Percentiles rank a stretch among this genome's conserved stretches.
These are phyloP conservation scores for Drosophila testacea DNA, from an alignment of 2,888 invertebrate genomes.

Conservation along the genomic window DNA sequence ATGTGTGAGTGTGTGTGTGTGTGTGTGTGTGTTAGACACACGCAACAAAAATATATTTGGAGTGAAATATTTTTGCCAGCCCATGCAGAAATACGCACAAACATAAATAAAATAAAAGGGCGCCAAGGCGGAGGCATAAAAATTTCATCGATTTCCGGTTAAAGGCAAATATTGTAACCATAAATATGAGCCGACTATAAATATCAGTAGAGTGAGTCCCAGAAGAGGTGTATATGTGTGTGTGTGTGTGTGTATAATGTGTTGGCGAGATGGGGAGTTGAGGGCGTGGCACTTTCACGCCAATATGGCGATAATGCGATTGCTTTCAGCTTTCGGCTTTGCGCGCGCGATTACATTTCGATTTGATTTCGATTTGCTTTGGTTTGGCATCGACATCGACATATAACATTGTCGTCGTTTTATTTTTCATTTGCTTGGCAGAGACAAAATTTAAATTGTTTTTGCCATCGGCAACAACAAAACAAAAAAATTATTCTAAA, in stretches of 20 bases:
- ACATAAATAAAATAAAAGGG: constrained; percentile 70
- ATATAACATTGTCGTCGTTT: constrained; percentile 34
- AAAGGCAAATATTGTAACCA: constrained; percentile 80
- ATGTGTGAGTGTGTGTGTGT: constrained; percentile 13
- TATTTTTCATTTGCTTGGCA: constrained; percentile 53
- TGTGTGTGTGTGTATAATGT: constrained; percentile 34
- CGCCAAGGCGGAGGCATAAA: constrained; percentile 68
- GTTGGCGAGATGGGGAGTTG: constrained; percentile 4
- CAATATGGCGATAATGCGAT: constrained; percentile 78
- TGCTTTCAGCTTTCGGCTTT: constrained; percentile 76
- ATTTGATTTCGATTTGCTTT: constrained; percentile 76
- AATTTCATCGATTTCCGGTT: constrained; percentile 81
- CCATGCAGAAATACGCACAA: constrained; percentile 59
- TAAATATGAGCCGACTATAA: constrained; percentile 81
- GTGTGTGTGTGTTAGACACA: constrained; percentile 18
- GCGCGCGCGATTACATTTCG: constrained; percentile 79
- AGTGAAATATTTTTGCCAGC: constrained; percentile 52
- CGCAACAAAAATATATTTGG: constrained; percentile 30
- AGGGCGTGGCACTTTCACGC: constrained; percentile 75
- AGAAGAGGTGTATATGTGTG: constrained; percentile 8
- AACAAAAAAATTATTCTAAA: constrained; percentile 44
- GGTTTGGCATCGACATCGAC: constrained; percentile 41
- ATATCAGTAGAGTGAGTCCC: constrained; percentile 47
- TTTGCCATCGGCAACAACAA: constrained; percentile 67
- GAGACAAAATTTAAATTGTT: constrained; percentile 77